These are phyloP conservation scores for Drosophila persimilis DNA, from an alignment of 1,140 invertebrate species.

Conservation along the genomic window DNA sequence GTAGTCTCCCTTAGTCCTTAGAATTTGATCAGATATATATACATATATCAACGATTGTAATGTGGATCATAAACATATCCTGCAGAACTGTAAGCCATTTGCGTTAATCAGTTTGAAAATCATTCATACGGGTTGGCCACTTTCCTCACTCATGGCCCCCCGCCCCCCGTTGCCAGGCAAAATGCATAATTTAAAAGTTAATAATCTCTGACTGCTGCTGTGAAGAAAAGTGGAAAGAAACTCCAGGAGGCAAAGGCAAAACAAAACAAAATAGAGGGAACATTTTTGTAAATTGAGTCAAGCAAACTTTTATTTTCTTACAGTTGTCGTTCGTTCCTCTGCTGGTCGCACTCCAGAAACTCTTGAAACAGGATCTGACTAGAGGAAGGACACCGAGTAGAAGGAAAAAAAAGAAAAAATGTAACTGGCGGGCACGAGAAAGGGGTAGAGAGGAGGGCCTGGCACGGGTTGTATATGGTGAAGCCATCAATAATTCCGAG, in stretches of 20 bases:
- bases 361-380: slow-evolving; percentile 14
- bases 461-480: slow-evolving; percentile 21
- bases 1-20: too few relatives aligned
- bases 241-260: not conserved
- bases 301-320: slow-evolving; percentile 40
- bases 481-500: slow-evolving; percentile 74
- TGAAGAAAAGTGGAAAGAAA: slow-evolving; percentile 3
- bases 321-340: slow-evolving; percentile 2
- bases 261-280: slow-evolving; percentile 16
- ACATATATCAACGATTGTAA: too few relatives aligned
- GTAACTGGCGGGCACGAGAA: slow-evolving; percentile 15
- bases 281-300: slow-evolving; percentile 68
- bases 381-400: not conserved
- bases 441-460: not conserved
- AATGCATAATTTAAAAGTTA: slow-evolving; percentile 72
- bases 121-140: not conserved
- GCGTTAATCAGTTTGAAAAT: slow-evolving; percentile 16
- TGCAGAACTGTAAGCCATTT: slow-evolving; percentile 14
- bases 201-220: slow-evolving; percentile 54
- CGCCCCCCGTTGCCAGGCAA: not conserved
- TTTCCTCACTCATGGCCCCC: not conserved
- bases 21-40: not conserved
- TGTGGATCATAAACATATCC: not conserved
- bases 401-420: slow-evolving; percentile 12
- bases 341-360: slow-evolving; percentile 52